A percentile compares a stretch with the other conserved stretches of the same genome.
phyloP scores from a whole-genome alignment of 1,140 invertebrate genomes.

The Harpegnathos saltator region DNA sequence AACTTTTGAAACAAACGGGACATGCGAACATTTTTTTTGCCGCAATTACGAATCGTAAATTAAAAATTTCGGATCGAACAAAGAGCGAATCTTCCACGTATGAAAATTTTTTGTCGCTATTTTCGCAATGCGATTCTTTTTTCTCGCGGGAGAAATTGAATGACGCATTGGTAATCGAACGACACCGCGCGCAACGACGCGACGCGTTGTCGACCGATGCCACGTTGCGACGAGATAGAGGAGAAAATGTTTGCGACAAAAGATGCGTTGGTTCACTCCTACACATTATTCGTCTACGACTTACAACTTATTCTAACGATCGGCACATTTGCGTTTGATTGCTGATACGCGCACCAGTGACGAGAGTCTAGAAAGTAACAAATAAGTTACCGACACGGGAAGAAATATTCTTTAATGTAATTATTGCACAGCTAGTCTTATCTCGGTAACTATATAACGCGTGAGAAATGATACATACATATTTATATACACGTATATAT shows the following conservation, averaged over 20 bases:
- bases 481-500: constrained; percentile 55
- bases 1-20: too few species aligned
- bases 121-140: too few species aligned
- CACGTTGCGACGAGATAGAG: background rate
- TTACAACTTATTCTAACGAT: constrained; percentile 27
- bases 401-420: constrained; percentile 42
- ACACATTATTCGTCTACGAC: constrained; percentile 6
- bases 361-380: constrained; percentile 67
- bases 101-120: too few species aligned
- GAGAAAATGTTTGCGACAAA: background rate
- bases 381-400: constrained; percentile 25
- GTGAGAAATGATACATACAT: constrained; percentile 9
- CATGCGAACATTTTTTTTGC: too few species aligned
- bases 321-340: constrained; percentile 75
- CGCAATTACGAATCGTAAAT: too few species aligned
- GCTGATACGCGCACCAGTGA: constrained; percentile 73
- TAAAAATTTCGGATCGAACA: too few species aligned
- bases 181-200: background rate
- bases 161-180: background rate
- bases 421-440: constrained; percentile 51
- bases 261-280: background rate
- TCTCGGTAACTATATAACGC: constrained; percentile 24
- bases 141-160: too few species aligned
- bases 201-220: background rate
- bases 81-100: too few species aligned